phyloP scores from a whole-genome alignment of 2,888 invertebrate species.

The Plutella xylostella region DNA sequence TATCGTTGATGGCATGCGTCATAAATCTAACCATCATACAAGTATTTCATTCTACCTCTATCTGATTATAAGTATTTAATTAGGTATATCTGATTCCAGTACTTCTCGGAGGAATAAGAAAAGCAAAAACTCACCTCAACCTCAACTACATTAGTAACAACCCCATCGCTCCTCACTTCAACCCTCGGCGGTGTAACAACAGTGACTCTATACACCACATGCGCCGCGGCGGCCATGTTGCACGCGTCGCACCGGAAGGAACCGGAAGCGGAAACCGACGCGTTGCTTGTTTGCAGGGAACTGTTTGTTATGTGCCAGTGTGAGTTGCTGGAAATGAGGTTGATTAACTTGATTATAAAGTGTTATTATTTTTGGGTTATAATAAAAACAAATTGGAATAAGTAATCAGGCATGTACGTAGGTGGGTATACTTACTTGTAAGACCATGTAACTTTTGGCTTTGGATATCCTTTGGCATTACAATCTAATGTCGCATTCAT shows the following conservation, averaged over 20 bases:
- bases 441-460: constrained; percentile 49
- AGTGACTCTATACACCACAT: constrained; percentile 57
- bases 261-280: constrained; percentile 46
- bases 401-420: neutral
- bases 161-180: constrained; percentile 26
- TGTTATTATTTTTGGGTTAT: neutral
- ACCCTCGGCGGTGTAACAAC: constrained; percentile 42
- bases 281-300: constrained; percentile 28
- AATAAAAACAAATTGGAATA: neutral
- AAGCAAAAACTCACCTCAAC: constrained; percentile 35
- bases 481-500: constrained; percentile 54
- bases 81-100: too few species aligned
- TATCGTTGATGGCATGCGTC: too few species aligned
- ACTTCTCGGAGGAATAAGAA: too few species aligned
- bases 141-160: constrained; percentile 25
- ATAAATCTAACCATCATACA: too few species aligned
- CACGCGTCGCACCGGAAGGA: constrained; percentile 69
- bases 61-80: too few species aligned
- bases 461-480: constrained; percentile 48
- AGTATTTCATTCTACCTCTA: too few species aligned
- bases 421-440: constrained; percentile 34
- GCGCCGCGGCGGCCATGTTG: constrained; percentile 69
- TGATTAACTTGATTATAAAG: neutral
- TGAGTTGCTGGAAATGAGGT: constrained; percentile 32
- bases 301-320: constrained; percentile 35